Evolutionary conservation across 2,888 invertebrate species (phyloP), one percentile per base, ranked within the genome.

Genomic region (Cheilosia pagana): DNA sequence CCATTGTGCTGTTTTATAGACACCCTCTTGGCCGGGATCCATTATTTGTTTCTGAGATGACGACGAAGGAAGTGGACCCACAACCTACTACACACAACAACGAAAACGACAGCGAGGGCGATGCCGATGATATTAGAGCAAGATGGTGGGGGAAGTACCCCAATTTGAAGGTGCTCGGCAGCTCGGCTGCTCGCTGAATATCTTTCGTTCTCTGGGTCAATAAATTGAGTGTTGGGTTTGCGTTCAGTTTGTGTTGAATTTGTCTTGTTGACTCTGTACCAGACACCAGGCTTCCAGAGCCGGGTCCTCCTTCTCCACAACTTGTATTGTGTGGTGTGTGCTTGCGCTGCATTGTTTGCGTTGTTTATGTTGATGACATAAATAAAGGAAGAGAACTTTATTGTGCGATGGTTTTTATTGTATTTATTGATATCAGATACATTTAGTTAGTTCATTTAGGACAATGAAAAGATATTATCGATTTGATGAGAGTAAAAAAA

Each of bases 341-440:
- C 16, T 53, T 21, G 50, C 35, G 35, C 35, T 52, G 74, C 62
- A 63, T 68, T 60, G 76, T 77, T 70, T 70, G 52, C 23, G 19
- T 43, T 76, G 62, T 62, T 72, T 72, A 72, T 72, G 52, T 48
- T 62, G 77, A 70, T 77, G 77, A 68, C 77, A 77, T 60, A 77
- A 70, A 70, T 77, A 70, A 62, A 70, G 55, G 41, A 68, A 28
- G 45, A 45, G 19, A 68, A 50, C 50, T 65, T 71, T 71, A 65
- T 71, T 65, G 71, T 71, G 57, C 19, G 71, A 78, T 71, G 71
- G 50, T 63, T 70, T 71, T 70, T 70, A 67, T 76, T 76, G 57
- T 74, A 63, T 67, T 75, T 75, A 77, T 70, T 71, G 78, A 78
- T 63, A 78, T 71, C 71, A 78, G 78, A 78, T 78, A 78, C 63